Conservation (phyloP, 2,888 invertebrate species). For the Tetanocera ferruginea region DNA sequence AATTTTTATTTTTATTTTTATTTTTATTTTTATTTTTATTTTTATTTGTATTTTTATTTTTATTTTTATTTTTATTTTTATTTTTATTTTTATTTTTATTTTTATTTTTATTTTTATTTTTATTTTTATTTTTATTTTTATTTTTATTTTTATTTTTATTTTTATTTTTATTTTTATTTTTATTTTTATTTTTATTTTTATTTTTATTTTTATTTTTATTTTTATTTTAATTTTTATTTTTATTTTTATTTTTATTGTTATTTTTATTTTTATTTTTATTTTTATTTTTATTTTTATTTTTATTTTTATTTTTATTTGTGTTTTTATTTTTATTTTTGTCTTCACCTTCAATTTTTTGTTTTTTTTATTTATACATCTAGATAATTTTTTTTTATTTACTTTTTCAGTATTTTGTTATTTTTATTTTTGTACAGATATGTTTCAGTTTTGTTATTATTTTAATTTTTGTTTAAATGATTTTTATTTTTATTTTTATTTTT, state of each 20-base stretch:
- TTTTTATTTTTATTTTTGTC: no score
- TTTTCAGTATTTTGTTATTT: not conserved
- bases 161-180: not conserved
- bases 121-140: not conserved
- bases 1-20: not conserved
- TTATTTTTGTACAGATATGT: not conserved
- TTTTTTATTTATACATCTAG: not conserved
- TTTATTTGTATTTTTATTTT: not conserved
- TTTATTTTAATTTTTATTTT: not conserved
- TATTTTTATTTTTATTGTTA: not conserved
- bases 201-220: not conserved
- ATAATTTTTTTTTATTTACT: not conserved
- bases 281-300: not conserved
- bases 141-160: not conserved
- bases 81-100: not conserved
- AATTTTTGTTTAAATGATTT: not conserved
- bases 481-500: not conserved
- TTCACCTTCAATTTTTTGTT: not conserved
- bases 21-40: not conserved
- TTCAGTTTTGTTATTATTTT: not conserved
- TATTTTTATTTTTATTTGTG: no score
- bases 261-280: not conserved
- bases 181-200: not conserved
- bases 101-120: not conserved
- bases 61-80: not conserved